phyloP scores from a whole-genome alignment of 1,140 invertebrate species.

The Psix sp. region DNA sequence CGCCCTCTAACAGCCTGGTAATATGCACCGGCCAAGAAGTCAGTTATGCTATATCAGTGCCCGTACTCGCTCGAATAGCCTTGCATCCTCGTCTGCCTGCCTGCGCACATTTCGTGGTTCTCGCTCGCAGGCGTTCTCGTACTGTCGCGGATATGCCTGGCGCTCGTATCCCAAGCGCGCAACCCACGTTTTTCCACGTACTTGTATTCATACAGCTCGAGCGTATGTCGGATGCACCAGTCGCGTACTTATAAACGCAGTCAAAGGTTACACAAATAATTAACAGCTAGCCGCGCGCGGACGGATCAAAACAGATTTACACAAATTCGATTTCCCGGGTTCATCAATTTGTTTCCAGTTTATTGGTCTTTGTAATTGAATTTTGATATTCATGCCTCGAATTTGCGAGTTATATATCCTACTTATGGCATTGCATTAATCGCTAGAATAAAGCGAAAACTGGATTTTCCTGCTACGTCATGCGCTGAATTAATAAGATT shows the following conservation, averaged over 20 bases:
- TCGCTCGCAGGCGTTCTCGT: slow-evolving; percentile 29
- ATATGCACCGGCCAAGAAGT: slow-evolving; percentile 75
- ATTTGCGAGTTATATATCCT: not conserved
- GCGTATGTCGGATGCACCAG: slow-evolving; percentile 38
- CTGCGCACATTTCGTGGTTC: not conserved
- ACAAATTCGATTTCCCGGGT: slow-evolving; percentile 27
- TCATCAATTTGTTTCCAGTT: not conserved
- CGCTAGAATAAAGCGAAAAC: slow-evolving; percentile 12
- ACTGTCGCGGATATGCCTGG: slow-evolving; percentile 42
- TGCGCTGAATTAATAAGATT: slow-evolving; percentile 28
- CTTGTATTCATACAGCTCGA: slow-evolving; percentile 15
- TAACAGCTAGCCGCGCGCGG: slow-evolving; percentile 7
- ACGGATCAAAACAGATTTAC: too few relatives aligned
- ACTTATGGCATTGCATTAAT: slow-evolving; percentile 1
- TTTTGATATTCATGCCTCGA: slow-evolving; percentile 6
- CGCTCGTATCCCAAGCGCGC: slow-evolving; percentile 32
- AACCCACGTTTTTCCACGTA: slow-evolving; percentile 55
- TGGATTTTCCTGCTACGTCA: not conserved
- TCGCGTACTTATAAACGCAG: slow-evolving; percentile 31
- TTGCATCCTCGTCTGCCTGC: slow-evolving; percentile 33
- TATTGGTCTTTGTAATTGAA: slow-evolving; percentile 10
- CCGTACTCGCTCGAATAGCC: slow-evolving; percentile 53
- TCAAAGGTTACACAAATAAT: slow-evolving; percentile 57
- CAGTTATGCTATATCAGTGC: slow-evolving; percentile 70
- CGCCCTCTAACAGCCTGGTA: slow-evolving; percentile 77